Percentiles rank a stretch among this genome's conserved stretches.
Evolutionary conservation across 1,140 invertebrate genomes (phyloP).

Genomic region (Acarapis woodi): DNA sequence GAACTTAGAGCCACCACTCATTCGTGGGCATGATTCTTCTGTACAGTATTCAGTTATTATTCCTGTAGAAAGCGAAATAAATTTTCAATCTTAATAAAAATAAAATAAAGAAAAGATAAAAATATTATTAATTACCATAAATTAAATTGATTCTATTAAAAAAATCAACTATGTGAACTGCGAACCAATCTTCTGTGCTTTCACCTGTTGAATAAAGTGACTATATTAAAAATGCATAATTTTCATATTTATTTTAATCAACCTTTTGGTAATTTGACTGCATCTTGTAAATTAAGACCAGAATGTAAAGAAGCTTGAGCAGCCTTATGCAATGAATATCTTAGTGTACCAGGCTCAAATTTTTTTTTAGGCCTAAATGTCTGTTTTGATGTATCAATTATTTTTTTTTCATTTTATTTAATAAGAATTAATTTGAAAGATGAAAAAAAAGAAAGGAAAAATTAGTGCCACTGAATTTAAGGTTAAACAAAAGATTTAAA

Average conservation of each 20-base stretch:
- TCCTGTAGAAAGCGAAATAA: background rate
- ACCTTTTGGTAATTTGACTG: conserved; percentile 57
- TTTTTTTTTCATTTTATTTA: background rate
- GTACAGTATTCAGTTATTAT: conserved; percentile 59
- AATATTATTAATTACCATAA: conserved; percentile 32
- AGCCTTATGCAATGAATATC: conserved; percentile 72
- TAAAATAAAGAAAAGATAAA: background rate
- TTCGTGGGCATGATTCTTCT: conserved; percentile 53
- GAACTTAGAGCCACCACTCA: conserved; percentile 45
- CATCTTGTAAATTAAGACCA: conserved; percentile 60
- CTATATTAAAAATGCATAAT: background rate
- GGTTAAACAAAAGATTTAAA: background rate
- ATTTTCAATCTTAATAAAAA: too few species aligned
- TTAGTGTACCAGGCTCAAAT: conserved; percentile 60
- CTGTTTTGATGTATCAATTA: conserved; percentile 19
- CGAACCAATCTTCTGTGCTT: conserved; percentile 74
- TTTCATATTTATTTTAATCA: conserved; percentile 21
- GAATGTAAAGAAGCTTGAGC: conserved; percentile 60
- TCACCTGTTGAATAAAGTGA: conserved; percentile 22
- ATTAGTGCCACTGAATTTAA: background rate
- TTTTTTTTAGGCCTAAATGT: conserved; percentile 68
- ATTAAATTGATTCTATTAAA: conserved; percentile 85
- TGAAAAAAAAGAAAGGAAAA: background rate
- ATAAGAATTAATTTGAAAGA: background rate
- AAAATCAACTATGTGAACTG: conserved; percentile 85